Evolutionary conservation across 2,888 invertebrate species (phyloP), one percentile per base, ranked within the genome.

Genomic region (Bellardia bayeri): DNA sequence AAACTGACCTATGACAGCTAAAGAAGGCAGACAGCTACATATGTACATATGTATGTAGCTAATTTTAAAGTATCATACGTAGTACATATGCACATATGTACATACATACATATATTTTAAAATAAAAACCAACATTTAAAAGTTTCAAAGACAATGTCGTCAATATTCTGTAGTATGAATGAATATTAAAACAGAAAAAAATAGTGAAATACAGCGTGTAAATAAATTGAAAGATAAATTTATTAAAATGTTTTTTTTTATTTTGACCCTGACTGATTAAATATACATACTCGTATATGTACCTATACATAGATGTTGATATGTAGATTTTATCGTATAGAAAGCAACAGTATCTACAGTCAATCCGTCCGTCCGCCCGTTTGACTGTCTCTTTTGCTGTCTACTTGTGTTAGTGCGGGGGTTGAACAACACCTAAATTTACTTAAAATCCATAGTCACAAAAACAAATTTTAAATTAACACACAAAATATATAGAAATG

Each of bases 201-300:
- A 40, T 42, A 37, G 30, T 40, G 3, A 56, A 68, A 14, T 33
- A 16, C 5, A 37, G 23, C 16, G 58, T 49, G 45, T 37, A 64
- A 63, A 56, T 68, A 68, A 79, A 72, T 58, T 58, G 2, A 45
- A 2, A 51, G 23, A 76, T 54, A 68, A 69, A 68, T 80, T 76
- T 63, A 45, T 71, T 45, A 58, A 14, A 82, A 82, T 82, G 68
- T 82, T 82, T 82, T n/a, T 75, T 75, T 75, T 75, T 82, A 79
- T 61, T 72, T 68, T 85, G 85, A 87, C 87, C 87, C 85, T 87
- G 85, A 85, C 74, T 79, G 85, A 85, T 79, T 82, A 85, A 82
- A 66, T 54, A 23, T 23, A 23, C 23, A 23, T 23, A 23, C 23
- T 23, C 23, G 23, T 23, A 23, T 23, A 23, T 23, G 23, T 23